Conservation (phyloP, 2,797 vertebrate genomes). For the Malurus splendens region DNA sequence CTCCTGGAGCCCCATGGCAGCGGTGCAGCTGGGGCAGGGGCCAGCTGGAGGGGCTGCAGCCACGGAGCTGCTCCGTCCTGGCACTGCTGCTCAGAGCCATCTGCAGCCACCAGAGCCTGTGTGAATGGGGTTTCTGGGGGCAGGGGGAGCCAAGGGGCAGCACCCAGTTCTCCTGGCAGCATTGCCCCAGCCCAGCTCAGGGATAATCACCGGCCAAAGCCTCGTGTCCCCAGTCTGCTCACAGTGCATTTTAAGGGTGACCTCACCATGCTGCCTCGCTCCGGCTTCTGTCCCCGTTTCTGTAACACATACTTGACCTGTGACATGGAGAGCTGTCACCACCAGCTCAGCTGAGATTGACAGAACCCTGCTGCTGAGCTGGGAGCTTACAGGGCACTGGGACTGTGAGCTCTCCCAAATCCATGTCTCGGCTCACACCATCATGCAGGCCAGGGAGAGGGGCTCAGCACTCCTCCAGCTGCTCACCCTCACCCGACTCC, state of each 20-base stretch:
- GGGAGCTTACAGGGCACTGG: background rate
- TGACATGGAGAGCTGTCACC: background rate
- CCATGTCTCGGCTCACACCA: background rate
- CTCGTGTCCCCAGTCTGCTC: background rate
- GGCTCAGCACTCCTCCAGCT: background rate
- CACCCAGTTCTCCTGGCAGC: background rate
- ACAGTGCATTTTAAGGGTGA: background rate
- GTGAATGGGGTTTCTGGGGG: accelerated
- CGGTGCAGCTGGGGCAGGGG: accelerated
- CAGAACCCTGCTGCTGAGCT: background rate
- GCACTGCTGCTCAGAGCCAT: background rate
- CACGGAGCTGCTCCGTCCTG: accelerated
- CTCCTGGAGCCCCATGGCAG: accelerated
- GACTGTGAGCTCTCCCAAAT: background rate
- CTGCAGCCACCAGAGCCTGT: accelerated
- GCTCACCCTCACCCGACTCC: background rate
- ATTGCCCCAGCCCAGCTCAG: background rate
- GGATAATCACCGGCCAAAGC: background rate
- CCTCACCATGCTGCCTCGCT: background rate
- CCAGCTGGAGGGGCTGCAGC: background rate
- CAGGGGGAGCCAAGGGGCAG: background rate
- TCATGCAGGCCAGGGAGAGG: background rate
- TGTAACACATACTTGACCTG: background rate
- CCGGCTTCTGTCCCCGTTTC: background rate
- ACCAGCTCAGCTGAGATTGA: background rate